Base-by-base conservation (phyloP, 1,140 invertebrate genomes). In the Monochamus saltuarius region DNA sequence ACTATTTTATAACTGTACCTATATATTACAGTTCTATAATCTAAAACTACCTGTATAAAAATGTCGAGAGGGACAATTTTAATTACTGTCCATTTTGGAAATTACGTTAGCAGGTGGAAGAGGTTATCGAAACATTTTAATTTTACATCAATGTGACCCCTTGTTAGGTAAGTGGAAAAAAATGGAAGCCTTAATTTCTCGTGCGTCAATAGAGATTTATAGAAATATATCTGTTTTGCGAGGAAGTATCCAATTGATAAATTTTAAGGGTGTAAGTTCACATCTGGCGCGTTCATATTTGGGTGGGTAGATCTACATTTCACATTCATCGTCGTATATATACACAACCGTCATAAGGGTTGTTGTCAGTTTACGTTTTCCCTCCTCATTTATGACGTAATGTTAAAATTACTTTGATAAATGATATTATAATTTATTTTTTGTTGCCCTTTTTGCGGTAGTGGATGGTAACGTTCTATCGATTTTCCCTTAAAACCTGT, bases 381-480 rank as follows among this genome's bases (percentile, higher is more conserved):
- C 46, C 50, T 59, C 56, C 64, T 64, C 64, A 56, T 64, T 61
- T 56, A 64, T 52, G 61, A 45, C 56, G 36, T 61, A 69, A 65
- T 60, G 56, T 59, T 66, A 59, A 67, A 60, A 64, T 64, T 67
- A 58, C 59, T 47, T 55, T 67, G 64, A 68, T 66, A 63, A 68
- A 68, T 61, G 61, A 61, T 61, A 56, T 59, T 68, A 60, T 63
- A 66, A 68, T 65, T 68, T 56, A 59, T 65, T 68, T 65, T 62
- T 68, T 61, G 56, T 60, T 38, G 38, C 37, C 7, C 13, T 46
- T 46, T 10, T 46, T 19, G 10, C 13, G 45, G 17, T 11, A 16
- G 45, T 16, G n/a, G 17, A 14, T 46, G 19, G 4, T 11, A 10
- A 46, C n/a, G 19, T 11, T 46, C 2, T 46, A 11, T 46, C 45